Percentiles rank a stretch among this genome's conserved stretches.
phyloP scores from a whole-genome alignment of 2,113 vertebrate genomes.

The Cinclus cinclus region DNA sequence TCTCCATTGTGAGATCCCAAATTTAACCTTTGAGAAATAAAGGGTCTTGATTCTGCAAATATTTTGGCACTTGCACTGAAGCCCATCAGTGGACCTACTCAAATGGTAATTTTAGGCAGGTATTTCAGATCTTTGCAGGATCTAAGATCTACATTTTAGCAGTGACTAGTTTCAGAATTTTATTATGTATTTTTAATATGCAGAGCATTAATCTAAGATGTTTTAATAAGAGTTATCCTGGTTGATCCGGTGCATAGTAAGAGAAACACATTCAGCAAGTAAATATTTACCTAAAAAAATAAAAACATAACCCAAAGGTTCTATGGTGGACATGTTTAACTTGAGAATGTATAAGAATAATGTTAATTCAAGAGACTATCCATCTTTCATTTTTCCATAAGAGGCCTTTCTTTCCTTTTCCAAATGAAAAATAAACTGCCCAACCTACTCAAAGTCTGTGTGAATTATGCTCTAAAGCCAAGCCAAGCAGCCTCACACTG shows the following conservation, averaged over 20 bases:
- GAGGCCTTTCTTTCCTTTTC: neutral
- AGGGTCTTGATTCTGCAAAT: neutral
- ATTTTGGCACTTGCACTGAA: neutral
- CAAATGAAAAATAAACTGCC: conserved; percentile 6
- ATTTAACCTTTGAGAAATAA: neutral
- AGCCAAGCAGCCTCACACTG: neutral
- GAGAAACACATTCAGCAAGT: neutral
- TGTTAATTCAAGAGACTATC: neutral
- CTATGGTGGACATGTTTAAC: neutral
- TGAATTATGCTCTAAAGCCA: neutral
- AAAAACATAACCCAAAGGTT: neutral
- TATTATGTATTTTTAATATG: conserved; percentile 55
- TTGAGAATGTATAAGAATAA: neutral
- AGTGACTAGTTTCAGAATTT: conserved; percentile 4
- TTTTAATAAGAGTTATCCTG: neutral
- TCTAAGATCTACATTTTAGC: conserved; percentile 4
- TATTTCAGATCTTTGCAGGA: neutral
- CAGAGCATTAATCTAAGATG: conserved; percentile 28
- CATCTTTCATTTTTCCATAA: neutral
- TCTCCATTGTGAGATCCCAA: conserved; percentile 1
- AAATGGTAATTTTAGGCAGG: neutral
- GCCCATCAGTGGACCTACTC: neutral
- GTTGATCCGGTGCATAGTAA: neutral
- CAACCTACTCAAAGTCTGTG: neutral
- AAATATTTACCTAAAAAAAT: neutral